Evolutionary conservation across 2,797 vertebrate species (phyloP).

Genomic region (Silurus lanzhouensis): DNA sequence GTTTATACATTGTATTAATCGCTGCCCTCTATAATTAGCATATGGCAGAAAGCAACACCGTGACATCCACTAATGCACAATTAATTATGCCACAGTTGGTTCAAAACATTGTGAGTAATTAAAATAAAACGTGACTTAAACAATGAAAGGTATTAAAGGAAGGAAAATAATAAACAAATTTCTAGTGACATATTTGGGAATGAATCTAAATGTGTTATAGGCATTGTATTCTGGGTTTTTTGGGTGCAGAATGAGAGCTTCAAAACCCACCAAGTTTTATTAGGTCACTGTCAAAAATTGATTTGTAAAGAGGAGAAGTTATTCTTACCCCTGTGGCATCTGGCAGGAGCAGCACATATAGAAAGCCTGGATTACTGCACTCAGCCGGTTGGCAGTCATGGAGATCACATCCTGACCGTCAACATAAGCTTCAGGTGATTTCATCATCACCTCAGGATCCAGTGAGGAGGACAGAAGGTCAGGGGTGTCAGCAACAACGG

Average conservation of each 20-base stretch:
- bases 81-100: neutral
- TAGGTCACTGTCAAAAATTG: neutral
- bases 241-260: neutral
- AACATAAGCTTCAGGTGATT: constrained; percentile 77
- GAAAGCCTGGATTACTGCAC: constrained; percentile 97
- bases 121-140: neutral
- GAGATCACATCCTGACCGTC: constrained; percentile 96
- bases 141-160: neutral
- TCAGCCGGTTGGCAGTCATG: constrained; percentile 94
- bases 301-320: neutral
- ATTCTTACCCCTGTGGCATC: constrained; percentile 92
- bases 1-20: constrained; percentile 1
- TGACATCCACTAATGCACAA: constrained; percentile 6
- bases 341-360: constrained; percentile 99
- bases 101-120: neutral
- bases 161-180: neutral
- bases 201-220: neutral
- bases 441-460: constrained; percentile 65
- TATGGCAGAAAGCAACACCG: neutral
- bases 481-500: constrained; percentile 57
- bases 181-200: neutral
- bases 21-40: neutral
- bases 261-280: neutral
- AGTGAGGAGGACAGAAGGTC: constrained; percentile 45
- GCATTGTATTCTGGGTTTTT: neutral